Evolutionary conservation across 2,888 invertebrate genomes (phyloP).

Genomic region (Pemphredon lugubris): DNA sequence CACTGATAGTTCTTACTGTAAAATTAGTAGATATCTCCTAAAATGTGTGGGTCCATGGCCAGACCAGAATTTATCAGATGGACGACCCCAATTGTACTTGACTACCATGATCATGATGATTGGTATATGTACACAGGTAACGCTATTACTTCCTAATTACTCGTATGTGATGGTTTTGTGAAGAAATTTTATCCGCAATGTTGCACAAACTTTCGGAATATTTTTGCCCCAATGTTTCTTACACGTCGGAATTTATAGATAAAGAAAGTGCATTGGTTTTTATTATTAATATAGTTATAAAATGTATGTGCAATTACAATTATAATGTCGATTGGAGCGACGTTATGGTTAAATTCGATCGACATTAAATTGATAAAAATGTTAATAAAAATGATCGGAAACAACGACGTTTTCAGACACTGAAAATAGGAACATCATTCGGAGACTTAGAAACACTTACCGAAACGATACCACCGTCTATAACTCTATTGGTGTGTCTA

Average conservation of each 20-base stretch:
- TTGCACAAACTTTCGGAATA: too few species aligned
- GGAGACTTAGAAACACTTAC: not conserved
- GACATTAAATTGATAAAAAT: too few species aligned
- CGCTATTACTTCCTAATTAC: not conserved
- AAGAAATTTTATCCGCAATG: too few species aligned
- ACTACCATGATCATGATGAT: not conserved
- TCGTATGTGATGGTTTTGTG: too few species aligned
- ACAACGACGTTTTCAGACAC: not conserved
- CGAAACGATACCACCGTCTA: not conserved
- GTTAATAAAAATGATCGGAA: too few species aligned
- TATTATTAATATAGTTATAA: too few species aligned
- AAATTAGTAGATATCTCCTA: constrained; percentile 1
- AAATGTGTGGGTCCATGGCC: constrained; percentile 17
- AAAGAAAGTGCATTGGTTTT: too few species aligned
- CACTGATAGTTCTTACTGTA: constrained; percentile 2
- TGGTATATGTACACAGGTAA: constrained; percentile 9
- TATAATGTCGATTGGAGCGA: too few species aligned
- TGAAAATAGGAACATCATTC: not conserved
- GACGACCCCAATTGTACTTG: not conserved
- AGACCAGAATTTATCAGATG: not conserved
- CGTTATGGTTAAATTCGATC: too few species aligned
- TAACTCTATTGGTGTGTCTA: not conserved
- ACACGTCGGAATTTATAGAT: too few species aligned
- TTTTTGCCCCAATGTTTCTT: too few species aligned
- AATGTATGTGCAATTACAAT: too few species aligned